Base-by-base conservation (phyloP, 2,113 vertebrate genomes). In the Colossoma macropomum region DNA sequence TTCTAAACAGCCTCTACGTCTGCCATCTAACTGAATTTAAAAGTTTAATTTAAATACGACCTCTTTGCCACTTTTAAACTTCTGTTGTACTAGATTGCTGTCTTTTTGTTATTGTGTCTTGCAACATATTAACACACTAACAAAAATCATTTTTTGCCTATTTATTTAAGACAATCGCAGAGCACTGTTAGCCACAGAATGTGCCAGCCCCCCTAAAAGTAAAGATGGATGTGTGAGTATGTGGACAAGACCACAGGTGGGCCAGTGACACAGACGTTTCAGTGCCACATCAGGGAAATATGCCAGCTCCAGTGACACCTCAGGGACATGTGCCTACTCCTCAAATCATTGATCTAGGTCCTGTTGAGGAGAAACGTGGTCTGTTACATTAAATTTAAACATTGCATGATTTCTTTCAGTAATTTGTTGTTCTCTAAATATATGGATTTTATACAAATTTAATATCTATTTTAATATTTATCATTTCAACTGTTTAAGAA, bases 21-120 rank as follows among this genome's bases (percentile, higher is more conserved):
- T n/a, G n/a, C n/a, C n/a, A n/a, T n/a, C n/a, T n/a, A n/a, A 59
- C 56, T 59, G 56, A 59, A 59, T 59, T 59, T 59, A 59, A 59
- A 59, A 10, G 16, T 59, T 23, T 59, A 59, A 9, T 59, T 59
- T 59, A 10, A 59, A 59, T 59, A 59, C 19, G n/a, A n/a, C n/a
- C n/a, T 59, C 23, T 2, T 59, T 59, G 9, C 56, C 13, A 59
- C 56, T 23, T 59, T 59, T 8, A 16, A 59, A 19, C 56, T 59
- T 23, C 19, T 59, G 56, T 59, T 59, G 56, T 59, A 59, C 56
- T 59, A 23, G 56, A n/a, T n/a, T 60, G 19, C 59, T 6, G 2
- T 60, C 0, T n/a, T n/a, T n/a, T n/a, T n/a, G n/a, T n/a, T n/a
- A n/a, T n/a, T n/a, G n/a, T n/a, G n/a, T n/a, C n/a, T n/a, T 60